Conservation (phyloP, 1,140 invertebrate genomes). For the Euglossa dilemma region DNA sequence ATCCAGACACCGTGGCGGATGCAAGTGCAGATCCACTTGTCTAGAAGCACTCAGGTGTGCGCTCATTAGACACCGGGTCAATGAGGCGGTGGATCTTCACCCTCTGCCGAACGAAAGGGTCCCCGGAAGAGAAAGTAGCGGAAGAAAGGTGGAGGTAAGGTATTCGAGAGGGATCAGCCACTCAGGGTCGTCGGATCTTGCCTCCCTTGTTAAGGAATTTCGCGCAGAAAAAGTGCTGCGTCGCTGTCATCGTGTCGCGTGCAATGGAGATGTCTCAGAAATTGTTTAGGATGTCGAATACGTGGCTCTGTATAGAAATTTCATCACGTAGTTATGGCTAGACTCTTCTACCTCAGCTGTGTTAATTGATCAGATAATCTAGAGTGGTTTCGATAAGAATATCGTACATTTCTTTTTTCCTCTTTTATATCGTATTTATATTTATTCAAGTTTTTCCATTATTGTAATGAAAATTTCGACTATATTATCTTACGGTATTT, state of each 20-base stretch:
- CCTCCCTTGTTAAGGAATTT: constrained; percentile 40
- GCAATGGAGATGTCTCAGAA: not conserved
- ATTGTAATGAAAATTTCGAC: too few species aligned
- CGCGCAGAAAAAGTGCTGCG: constrained; percentile 18
- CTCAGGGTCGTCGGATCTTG: constrained; percentile 24
- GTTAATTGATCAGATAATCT: too few species aligned
- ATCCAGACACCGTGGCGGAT: constrained; percentile 52
- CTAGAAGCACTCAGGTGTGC: constrained; percentile 70
- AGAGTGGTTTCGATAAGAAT: too few species aligned
- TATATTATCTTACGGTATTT: too few species aligned
- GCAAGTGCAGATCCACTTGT: constrained; percentile 75
- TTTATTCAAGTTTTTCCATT: too few species aligned
- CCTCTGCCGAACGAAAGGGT: constrained; percentile 62
- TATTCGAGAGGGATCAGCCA: constrained; percentile 49
- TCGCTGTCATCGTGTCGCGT: not conserved
- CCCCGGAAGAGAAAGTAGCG: constrained; percentile 32
- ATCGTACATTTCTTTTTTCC: too few species aligned
- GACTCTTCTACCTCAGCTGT: too few species aligned
- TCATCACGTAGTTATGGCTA: too few species aligned
- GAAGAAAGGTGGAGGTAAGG: constrained; percentile 4
- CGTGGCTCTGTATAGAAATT: too few species aligned
- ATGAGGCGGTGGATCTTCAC: constrained; percentile 69
- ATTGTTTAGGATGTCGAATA: not conserved
- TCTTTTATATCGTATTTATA: too few species aligned
- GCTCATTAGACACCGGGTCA: constrained; percentile 78